Conservation (phyloP, 2,113 vertebrate genomes). For the Lota lota region DNA sequence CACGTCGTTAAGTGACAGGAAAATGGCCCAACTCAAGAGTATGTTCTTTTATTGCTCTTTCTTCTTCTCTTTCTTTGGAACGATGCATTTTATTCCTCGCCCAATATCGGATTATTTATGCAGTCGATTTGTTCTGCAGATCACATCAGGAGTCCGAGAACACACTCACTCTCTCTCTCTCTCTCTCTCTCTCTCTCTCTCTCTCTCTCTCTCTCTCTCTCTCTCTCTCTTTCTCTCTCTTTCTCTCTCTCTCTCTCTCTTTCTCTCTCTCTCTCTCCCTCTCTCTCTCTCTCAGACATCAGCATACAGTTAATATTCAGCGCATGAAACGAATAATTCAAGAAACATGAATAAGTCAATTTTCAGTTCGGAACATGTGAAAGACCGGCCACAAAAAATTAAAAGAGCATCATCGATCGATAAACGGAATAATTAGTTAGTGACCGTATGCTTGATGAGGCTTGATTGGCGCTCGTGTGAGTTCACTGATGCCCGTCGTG, state of each 20-base stretch:
- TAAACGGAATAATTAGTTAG: constrained; percentile 21
- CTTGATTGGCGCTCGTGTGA: constrained; percentile 13
- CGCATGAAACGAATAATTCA: constrained; percentile 50
- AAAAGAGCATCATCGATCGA: constrained; percentile 35
- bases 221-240: constrained; percentile 2
- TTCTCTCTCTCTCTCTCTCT: background rate
- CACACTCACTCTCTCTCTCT: background rate
- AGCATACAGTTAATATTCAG: constrained; percentile 48
- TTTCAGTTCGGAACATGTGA: constrained; percentile 41
- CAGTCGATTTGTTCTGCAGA: constrained; percentile 27
- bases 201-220: constrained; percentile 19
- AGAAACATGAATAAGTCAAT: constrained; percentile 51
- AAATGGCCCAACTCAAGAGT: constrained; percentile 51
- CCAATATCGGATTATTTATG: constrained; percentile 39
- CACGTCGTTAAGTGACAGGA: constrained; percentile 42
- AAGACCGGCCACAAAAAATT: constrained; percentile 19
- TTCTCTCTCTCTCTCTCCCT: constrained; percentile 6
- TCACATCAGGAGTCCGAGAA: constrained; percentile 38
- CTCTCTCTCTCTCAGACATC: constrained; percentile 29
- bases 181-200: constrained; percentile 7
- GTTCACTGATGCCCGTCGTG: background rate
- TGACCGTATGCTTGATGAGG: background rate
- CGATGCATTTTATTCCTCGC: constrained; percentile 20
- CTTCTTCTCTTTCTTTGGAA: constrained; percentile 17
- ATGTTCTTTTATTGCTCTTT: constrained; percentile 36